Evolutionary conservation across 2,113 vertebrate genomes (phyloP), one percentile per base, ranked within the genome.

Genomic region (Corythoichthys haematopterus): DNA sequence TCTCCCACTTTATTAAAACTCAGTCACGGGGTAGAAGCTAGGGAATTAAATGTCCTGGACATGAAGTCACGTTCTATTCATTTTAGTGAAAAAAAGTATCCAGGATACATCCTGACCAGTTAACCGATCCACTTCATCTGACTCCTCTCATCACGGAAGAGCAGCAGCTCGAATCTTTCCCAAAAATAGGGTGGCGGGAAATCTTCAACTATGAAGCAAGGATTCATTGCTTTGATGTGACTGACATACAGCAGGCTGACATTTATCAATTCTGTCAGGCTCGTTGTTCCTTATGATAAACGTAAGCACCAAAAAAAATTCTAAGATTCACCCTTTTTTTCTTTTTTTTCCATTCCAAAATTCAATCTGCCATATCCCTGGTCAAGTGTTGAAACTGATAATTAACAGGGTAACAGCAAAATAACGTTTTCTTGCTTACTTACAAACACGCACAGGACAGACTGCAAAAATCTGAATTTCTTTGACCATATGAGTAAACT

Each of bases 261-360:
- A 78, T 85, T 82, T 79, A 78, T 72, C 70, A 74, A 53, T 65
- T 68, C 52, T 68, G 77, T 74, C 74, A 73, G 52, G 62, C 63
- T 80, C 68, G 77, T 70, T 77, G 76, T 50, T 87, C 64, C 68
- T 77, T 74, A 66, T 20, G 33, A 68, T 36, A 86, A 89, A 90
- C 85, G 82, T 87, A 83, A 87, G 70, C 72, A 66, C 65, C 46
- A 74, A 79, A 53, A 77, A 59, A 80, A 38, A 77, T 51, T 66
- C 56, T 67, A 43, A 62, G 56, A 28, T 28, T 28, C 20, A 28
- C 1, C 20, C 20, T 28, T 28, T 56, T 28, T 16, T 56, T 56
- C 35, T 7, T 64, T n/a, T 59, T 43, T 64, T 14, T 40, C 65
- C 46, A 2, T 59, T 73, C 20, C 20, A 43, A 20, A 16, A 60